phyloP scores from a whole-genome alignment of 2,797 vertebrate genomes.

The Labeo calbasu region DNA sequence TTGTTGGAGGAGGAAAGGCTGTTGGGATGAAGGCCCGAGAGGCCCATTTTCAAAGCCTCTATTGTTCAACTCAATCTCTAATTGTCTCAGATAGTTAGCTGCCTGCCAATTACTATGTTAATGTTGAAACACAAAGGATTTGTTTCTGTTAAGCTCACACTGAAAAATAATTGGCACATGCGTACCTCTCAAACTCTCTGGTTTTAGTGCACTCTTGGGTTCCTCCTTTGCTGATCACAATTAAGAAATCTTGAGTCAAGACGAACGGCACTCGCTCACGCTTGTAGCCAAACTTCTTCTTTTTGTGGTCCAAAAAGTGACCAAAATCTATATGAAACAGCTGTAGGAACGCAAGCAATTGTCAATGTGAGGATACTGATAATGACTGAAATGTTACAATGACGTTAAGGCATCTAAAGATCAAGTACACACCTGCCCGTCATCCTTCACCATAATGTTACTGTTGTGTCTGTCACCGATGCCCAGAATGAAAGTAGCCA shows the following conservation, averaged over 20 bases:
- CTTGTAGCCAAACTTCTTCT: slow-evolving; percentile 89
- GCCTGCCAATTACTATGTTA: slow-evolving; percentile 18
- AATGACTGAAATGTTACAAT: background rate
- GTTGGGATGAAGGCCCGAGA: slow-evolving; percentile 8
- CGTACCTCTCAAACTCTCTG: slow-evolving; percentile 85
- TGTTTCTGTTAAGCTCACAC: background rate
- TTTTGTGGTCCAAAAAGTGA: slow-evolving; percentile 87
- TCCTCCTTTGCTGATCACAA: slow-evolving; percentile 87
- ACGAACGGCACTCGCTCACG: slow-evolving; percentile 87
- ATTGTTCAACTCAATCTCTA: slow-evolving; percentile 27
- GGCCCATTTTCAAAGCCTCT: slow-evolving; percentile 36
- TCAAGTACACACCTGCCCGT: slow-evolving; percentile 78
- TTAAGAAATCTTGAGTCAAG: slow-evolving; percentile 86
- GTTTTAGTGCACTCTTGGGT: slow-evolving; percentile 85
- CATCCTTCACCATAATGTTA: slow-evolving; percentile 89
- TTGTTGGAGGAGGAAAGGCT: slow-evolving; percentile 30
- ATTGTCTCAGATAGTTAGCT: slow-evolving; percentile 22
- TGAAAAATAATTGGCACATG: slow-evolving; percentile 7
- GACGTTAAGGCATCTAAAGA: background rate
- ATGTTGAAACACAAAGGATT: slow-evolving; percentile 10
- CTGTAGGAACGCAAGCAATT: slow-evolving; percentile 58
- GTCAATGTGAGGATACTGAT: background rate
- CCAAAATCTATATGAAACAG: slow-evolving; percentile 87
- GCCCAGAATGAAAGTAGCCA: slow-evolving; percentile 86
- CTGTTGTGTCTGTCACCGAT: slow-evolving; percentile 87